Percentiles rank a stretch among this genome's conserved stretches.
These are phyloP conservation scores for Rugalucina vietnamica DNA, from an alignment of 2,888 invertebrate genomes.

Conservation along the genomic window DNA sequence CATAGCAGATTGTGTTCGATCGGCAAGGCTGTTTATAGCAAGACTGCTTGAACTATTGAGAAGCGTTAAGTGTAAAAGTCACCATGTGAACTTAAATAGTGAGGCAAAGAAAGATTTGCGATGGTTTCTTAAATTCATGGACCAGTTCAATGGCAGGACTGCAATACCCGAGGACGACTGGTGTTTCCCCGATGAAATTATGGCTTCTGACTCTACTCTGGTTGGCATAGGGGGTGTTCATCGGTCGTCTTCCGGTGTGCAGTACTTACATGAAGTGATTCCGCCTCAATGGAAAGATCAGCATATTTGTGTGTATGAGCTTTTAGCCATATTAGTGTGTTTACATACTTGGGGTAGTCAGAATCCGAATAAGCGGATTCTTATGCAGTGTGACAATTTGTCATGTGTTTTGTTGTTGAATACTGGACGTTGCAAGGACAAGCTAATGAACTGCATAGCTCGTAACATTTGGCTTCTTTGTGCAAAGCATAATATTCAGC, in stretches of 20 bases:
- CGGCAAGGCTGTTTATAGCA: constrained; percentile 4
- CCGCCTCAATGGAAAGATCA: not conserved
- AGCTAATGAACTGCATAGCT: not conserved
- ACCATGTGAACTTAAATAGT: constrained; percentile 14
- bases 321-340: not conserved
- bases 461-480: not conserved
- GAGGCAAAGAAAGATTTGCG: not conserved
- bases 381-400: constrained; percentile 9
- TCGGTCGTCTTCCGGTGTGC: not conserved
- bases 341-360: not conserved
- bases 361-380: not conserved
- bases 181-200: not conserved
- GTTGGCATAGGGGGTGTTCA: not conserved
- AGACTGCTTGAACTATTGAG: not conserved
- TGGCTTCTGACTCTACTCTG: not conserved
- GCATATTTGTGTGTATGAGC: not conserved
- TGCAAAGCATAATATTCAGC: not conserved
- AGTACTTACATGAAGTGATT: not conserved
- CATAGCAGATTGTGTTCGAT: constrained; percentile 16
- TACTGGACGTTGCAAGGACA: not conserved
- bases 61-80: not conserved
- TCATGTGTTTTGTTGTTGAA: not conserved
- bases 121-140: constrained; percentile 19
- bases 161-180: constrained; percentile 9
- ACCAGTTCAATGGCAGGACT: not conserved